phyloP scores from a whole-genome alignment of 2,113 vertebrate species.

The Vimba vimba region DNA sequence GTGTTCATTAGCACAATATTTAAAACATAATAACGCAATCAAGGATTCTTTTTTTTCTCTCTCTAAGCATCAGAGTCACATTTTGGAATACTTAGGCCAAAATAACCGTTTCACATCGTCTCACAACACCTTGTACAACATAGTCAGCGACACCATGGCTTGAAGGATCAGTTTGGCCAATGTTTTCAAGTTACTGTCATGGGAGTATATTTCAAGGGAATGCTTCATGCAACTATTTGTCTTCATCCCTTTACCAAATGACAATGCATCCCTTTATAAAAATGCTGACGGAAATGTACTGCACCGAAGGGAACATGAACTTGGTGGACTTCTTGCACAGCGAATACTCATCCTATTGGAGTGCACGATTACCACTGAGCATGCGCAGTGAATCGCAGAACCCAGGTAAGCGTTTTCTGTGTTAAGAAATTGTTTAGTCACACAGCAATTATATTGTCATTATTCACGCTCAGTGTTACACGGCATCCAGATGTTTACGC shows the following conservation, averaged over 20 bases:
- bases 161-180: slow-evolving; percentile 62
- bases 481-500: not conserved
- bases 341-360: slow-evolving; percentile 33
- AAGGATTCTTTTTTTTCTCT: not conserved
- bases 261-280: slow-evolving; percentile 78
- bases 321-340: slow-evolving; percentile 53
- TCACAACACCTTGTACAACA: slow-evolving; percentile 36
- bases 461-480: not conserved
- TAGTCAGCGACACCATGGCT: slow-evolving; percentile 50
- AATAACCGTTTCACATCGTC: slow-evolving; percentile 34
- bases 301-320: slow-evolving; percentile 64
- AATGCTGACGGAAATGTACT: slow-evolving; percentile 69
- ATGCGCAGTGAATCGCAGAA: slow-evolving; percentile 15
- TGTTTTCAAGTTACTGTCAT: slow-evolving; percentile 58
- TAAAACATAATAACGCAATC: not conserved
- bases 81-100: slow-evolving; percentile 14
- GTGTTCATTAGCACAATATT: slow-evolving; percentile 10
- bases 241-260: slow-evolving; percentile 69
- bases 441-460: not conserved
- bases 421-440: not conserved
- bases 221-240: slow-evolving; percentile 61
- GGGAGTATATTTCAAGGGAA: slow-evolving; percentile 65
- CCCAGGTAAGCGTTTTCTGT: slow-evolving; percentile 44
- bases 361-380: slow-evolving; percentile 16
- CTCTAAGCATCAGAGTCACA: slow-evolving; percentile 26